Evolutionary conservation across 1,140 invertebrate genomes (phyloP).

Genomic region (Zaprionus lachaisei): DNA sequence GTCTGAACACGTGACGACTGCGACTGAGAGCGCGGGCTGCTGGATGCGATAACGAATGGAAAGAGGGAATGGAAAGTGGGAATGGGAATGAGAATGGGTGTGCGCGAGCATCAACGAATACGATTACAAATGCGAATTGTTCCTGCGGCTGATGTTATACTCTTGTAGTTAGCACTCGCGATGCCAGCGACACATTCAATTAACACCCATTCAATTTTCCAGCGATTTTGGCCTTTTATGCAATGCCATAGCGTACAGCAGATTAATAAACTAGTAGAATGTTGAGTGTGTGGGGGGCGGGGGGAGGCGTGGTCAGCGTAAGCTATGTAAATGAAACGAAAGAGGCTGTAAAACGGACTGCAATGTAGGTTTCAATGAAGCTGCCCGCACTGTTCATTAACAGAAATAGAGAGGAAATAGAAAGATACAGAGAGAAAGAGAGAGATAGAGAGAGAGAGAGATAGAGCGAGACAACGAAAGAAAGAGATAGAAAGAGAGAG

Average conservation of each 20-base stretch:
- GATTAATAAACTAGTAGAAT: constrained; percentile 22
- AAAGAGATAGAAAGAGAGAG: no score
- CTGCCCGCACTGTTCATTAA: background rate
- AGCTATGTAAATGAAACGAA: background rate
- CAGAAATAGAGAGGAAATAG: background rate
- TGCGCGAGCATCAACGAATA: background rate
- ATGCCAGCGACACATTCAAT: constrained; percentile 51
- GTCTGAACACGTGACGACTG: constrained; percentile 30
- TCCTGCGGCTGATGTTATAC: constrained; percentile 38
- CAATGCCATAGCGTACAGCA: background rate
- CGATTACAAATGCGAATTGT: constrained; percentile 29
- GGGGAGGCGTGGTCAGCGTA: no score
- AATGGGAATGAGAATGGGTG: constrained; percentile 11
- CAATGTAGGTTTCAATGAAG: background rate
- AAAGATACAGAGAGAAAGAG: no score
- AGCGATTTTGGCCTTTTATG: constrained; percentile 61
- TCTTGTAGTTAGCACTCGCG: constrained; percentile 30
- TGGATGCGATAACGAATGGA: background rate
- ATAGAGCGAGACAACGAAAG: no score
- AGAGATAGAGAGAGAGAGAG: no score
- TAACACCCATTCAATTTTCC: constrained; percentile 67
- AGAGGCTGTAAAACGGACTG: background rate
- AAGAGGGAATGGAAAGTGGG: background rate
- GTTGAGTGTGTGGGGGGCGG: background rate
- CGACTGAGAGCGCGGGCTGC: background rate